A percentile compares a stretch with the other conserved stretches of the same genome.
Conservation (phyloP, 2,888 invertebrate genomes). For the Timema cristinae region DNA sequence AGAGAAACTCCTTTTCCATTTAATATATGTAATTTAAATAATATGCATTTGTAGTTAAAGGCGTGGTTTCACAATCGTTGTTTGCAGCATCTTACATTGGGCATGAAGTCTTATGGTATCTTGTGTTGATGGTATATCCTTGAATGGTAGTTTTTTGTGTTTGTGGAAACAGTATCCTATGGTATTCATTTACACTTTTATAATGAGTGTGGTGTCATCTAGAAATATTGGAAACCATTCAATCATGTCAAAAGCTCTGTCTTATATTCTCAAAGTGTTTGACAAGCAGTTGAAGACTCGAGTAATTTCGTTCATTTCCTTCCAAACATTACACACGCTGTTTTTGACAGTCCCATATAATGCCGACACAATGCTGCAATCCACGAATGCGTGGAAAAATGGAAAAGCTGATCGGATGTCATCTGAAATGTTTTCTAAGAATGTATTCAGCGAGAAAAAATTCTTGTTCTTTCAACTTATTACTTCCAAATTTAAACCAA, state of each 20-base stretch:
- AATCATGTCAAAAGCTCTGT: neutral
- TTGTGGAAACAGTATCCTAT: too few species aligned
- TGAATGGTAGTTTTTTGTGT: too few species aligned
- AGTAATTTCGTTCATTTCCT: conserved; percentile 3
- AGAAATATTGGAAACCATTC: conserved; percentile 1
- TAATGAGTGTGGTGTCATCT: neutral
- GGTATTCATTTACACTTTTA: neutral
- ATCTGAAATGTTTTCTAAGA: conserved; percentile 12
- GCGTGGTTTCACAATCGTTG: too few species aligned
- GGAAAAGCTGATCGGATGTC: neutral
- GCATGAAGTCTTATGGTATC: too few species aligned
- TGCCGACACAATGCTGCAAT: neutral
- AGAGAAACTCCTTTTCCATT: neutral
- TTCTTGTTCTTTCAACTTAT: neutral
- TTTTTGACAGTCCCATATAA: conserved; percentile 9
- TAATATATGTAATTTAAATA: neutral
- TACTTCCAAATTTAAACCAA: neutral
- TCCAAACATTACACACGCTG: conserved; percentile 5
- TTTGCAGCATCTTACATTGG: too few species aligned
- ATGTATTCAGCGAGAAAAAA: neutral
- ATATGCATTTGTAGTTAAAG: neutral
- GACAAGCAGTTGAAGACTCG: conserved; percentile 10
- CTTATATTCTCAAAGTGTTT: neutral
- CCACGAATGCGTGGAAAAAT: neutral
- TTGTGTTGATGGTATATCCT: too few species aligned